phyloP scores from a whole-genome alignment of 1,140 invertebrate species.

The Streblospio benedicti region DNA sequence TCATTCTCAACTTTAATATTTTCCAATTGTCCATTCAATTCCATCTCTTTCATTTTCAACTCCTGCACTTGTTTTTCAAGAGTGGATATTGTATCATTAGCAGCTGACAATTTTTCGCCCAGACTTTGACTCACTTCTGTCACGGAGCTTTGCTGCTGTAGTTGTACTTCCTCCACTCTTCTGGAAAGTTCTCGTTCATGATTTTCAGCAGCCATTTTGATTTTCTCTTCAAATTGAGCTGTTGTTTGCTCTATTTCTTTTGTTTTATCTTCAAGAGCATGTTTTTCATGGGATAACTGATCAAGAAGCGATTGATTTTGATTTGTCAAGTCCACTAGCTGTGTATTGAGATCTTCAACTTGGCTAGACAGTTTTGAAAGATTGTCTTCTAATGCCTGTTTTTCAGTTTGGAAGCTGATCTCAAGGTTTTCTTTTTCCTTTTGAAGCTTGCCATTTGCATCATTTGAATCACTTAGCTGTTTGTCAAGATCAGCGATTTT shows the following conservation, averaged over 20 bases:
- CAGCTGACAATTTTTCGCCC: not conserved
- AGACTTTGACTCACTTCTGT: slow-evolving; percentile 2
- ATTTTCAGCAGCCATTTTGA: not conserved
- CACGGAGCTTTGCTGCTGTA: slow-evolving; percentile 13
- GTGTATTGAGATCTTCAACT: too few species aligned
- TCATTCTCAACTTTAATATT: not conserved
- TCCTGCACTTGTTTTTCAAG: slow-evolving; percentile 7
- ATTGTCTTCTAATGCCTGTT: too few species aligned
- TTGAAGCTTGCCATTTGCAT: not conserved
- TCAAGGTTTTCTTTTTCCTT: slow-evolving; percentile 14
- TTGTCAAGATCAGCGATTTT: too few species aligned
- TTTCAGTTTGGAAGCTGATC: too few species aligned
- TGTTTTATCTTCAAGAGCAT: not conserved
- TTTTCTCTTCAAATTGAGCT: not conserved
- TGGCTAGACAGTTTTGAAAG: too few species aligned
- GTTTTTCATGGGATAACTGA: too few species aligned
- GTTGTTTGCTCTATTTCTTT: not conserved
- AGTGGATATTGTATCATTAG: slow-evolving; percentile 8
- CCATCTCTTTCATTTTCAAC: not conserved
- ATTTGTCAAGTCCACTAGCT: too few species aligned
- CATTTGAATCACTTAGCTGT: not conserved
- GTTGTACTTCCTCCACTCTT: slow-evolving; percentile 10
- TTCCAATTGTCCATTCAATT: not conserved
- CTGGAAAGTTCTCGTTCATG: not conserved
- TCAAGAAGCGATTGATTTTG: too few species aligned